Evolutionary conservation across 1,140 invertebrate genomes (phyloP), one percentile per base, ranked within the genome.

Genomic region (Dolichoris vasculosae): DNA sequence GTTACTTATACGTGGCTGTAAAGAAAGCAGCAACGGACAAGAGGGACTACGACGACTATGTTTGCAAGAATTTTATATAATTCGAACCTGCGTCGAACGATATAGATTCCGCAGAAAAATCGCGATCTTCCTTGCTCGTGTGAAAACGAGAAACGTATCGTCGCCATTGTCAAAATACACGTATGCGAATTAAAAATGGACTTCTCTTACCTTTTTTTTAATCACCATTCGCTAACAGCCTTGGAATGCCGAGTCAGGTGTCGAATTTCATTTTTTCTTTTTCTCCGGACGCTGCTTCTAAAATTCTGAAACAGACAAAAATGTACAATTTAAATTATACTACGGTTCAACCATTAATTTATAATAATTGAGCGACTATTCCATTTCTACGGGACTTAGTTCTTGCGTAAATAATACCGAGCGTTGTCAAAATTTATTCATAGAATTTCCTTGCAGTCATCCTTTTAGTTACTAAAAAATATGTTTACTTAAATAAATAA

Each of bases 1-100:
- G 88, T 92, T 92, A 91, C 90, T 93, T 92, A 91, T 91, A 88
- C 88, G 73, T 11, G 26, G n/a, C 7, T 40, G 7, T 20, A 17
- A 20, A 17, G 55, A 76, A 35, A n/a, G 23, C 23, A 75, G 40
- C 40, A 30, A 26, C 32, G 46, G 75, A n/a, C 40, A 32, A 79
- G 79, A 84, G 79, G 32, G 43, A n/a, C n/a, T n/a, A n/a, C n/a
- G n/a, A n/a, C 64, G 26, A 48, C 6, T 7, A n/a, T 43, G 40
- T 55, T 79, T 55, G 30, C 76, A 55, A 84, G 76, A 59, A 84
- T 84, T 84, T 84, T 84, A 79, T 84, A n/a, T n/a, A n/a, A n/a
- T n/a, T n/a, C n/a, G n/a, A n/a, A n/a, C n/a, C n/a, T n/a, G n/a
- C 71, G 23, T 35, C 46, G 20, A 26, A 4, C 30, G 59, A 26